Base-by-base conservation (phyloP, 2,797 vertebrate genomes). In the Myripristis murdjan region DNA sequence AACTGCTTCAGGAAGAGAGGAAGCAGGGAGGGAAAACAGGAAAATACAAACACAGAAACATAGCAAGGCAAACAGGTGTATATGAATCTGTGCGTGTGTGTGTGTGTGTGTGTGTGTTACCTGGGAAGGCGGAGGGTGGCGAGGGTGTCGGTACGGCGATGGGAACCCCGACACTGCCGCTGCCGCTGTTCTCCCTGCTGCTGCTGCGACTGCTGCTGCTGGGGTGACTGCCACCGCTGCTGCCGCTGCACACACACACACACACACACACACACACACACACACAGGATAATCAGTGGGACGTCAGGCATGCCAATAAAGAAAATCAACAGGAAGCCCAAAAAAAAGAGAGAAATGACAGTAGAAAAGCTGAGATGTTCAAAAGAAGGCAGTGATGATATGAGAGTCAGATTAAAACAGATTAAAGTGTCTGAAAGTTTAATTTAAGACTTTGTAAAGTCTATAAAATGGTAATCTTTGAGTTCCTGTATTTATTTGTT, bases 191-290 rank as follows among this genome's bases (percentile, higher is more conserved):
- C 87, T 97, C 96, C 46, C 96, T 93, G 79, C 96, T 97, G 91
- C 96, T 96, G 93, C 96, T 96, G 57, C 95, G 94, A 52, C 97
- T 97, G 52, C 97, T 98, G 26, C 96, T 97, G 28, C 96, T 97
- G 79, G 96, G 97, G 75, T 97, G 96, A 41, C 97, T 96, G 71
- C 96, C 97, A 18, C 97, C 97, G 53, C 97, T 98, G 86, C 97
- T 97, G 28, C 97, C 98, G 89, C 4, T 6, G 28, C 90, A 44
- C 59, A 53, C 73, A 80, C 47, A 67, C 68, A 61, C 63, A 60
- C 66, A 60, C 43, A 72, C 56, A 44, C 39, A 4, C 63, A 22
- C 47, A 52, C 14, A 41, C 63, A 53, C 54, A 44, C 31, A 18
- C 26, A 54, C 44, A 39, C 37, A 12, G 37, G 37, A 39, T 10